Base-by-base conservation (phyloP, 2,888 invertebrate genomes). In the Leucophenga montana region DNA sequence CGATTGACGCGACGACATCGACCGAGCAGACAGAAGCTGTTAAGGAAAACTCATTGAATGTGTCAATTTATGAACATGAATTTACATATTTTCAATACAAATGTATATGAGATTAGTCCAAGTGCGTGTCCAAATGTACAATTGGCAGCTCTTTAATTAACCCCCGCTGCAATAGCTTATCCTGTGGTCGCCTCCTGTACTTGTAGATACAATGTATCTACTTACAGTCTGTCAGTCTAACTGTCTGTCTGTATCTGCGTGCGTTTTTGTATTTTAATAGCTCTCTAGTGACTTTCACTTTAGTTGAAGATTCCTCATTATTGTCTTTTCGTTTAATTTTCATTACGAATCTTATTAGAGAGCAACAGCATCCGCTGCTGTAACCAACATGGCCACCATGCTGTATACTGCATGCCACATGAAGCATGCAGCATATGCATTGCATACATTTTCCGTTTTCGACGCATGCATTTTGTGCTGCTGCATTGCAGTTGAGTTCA, bases 131-230 rank as follows among this genome's bases (percentile, higher is more conserved):
- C 22, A 56, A 22, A 20, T 56, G 56, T 22, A 3, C 27, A 56
- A 56, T 56, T 56, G 56, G 61, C 61, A 20, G 78, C 78, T 79
- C 82, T 81, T 81, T 81, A 84, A 81, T 81, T 84, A 81, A 81
- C 80, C 80, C 22, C 22, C 22, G 56, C 56, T 27, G 56, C 56
- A 56, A 56, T 20, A 9, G 56, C 22, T 56, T 56, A 56, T 56
- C 56, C 56, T 39, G 39, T 39, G 39, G 39, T 39, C 8, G 11
- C 4, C 39, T 39, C 39, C 39, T 39, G 39, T 11, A 39, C 39
- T 39, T 27, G 56, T 27, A 3, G 9, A 14, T 22, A n/a, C 22
- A 9, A 8, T 56, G 13, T 27, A 56, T 8, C 56, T 56, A 6
- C 56, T 56, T 22, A 22, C 22, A 1, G 13, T 27, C 39, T 11